phyloP scores from a whole-genome alignment of 2,113 vertebrate species.

The Calidris pygmaea region DNA sequence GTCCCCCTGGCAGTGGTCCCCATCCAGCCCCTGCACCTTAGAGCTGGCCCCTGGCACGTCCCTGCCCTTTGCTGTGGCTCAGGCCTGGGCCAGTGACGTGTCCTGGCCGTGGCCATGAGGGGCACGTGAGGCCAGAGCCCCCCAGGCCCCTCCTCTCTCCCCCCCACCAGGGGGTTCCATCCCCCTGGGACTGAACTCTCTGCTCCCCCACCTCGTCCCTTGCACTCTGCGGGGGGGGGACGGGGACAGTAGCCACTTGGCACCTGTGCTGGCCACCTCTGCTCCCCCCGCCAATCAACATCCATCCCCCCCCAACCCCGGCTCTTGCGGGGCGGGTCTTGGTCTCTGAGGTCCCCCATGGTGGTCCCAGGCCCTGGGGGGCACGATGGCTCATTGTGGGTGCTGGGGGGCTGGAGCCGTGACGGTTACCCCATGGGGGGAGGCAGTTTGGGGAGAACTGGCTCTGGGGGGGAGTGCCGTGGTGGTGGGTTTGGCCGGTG shows the following conservation, averaged over 20 bases:
- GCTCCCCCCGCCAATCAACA: not conserved
- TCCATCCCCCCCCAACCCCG: accelerated
- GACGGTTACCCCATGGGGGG: not conserved
- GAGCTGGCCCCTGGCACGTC: not conserved
- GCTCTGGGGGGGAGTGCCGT: not conserved
- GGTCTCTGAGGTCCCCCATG: not conserved
- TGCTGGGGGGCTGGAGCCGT: not conserved
- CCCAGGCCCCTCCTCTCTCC: not conserved
- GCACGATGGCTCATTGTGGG: not conserved
- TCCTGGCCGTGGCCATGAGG: not conserved
- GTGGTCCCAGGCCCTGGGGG: not conserved
- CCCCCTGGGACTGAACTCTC: not conserved
- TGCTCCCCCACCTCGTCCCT: not conserved
- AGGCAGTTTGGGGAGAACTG: not conserved
- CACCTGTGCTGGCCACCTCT: not conserved
- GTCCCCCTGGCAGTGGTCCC: not conserved
- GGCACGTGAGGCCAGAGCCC: not conserved
- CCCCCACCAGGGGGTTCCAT: not conserved
- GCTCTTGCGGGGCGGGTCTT: not conserved
- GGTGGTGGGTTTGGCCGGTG: not conserved
- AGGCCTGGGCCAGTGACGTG: not conserved
- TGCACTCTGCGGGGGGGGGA: not conserved
- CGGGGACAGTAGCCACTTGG: too few species aligned
- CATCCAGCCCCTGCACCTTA: not conserved
- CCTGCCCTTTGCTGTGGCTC: not conserved